These are phyloP conservation scores for Agrotis exclamationis DNA, from an alignment of 2,888 invertebrate species.

Conservation along the genomic window DNA sequence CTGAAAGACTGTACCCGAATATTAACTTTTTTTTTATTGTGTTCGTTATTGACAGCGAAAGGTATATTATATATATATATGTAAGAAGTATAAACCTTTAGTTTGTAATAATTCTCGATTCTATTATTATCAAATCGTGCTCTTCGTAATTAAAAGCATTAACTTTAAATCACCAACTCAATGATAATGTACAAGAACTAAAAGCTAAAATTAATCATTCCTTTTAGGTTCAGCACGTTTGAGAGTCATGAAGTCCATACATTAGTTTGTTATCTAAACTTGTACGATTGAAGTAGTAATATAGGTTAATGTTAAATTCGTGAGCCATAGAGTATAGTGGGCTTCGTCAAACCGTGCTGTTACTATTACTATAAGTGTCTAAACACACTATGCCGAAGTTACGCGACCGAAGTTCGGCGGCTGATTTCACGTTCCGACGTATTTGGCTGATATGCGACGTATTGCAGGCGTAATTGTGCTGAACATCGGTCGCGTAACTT, in stretches of 20 bases:
- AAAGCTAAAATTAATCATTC: conserved; percentile 34
- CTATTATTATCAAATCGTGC: conserved; percentile 1
- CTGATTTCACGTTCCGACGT: too few relatives aligned
- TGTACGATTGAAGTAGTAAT: conserved; percentile 31
- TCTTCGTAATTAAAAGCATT: conserved; percentile 16
- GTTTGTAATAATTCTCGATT: too few relatives aligned
- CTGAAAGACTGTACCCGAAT: too few relatives aligned
- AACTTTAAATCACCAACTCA: conserved; percentile 22
- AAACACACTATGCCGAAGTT: too few relatives aligned
- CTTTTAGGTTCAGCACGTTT: conserved; percentile 42
- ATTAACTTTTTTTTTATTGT: too few relatives aligned
- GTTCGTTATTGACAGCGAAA: too few relatives aligned
- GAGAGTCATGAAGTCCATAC: conserved; percentile 39
- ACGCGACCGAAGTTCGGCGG: too few relatives aligned
- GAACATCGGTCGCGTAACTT: too few relatives aligned
- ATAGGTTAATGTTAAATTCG: conserved; percentile 63
- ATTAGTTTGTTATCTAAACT: conserved; percentile 50
- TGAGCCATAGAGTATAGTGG: conserved; percentile 37
- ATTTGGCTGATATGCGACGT: too few relatives aligned
- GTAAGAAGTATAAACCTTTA: too few relatives aligned
- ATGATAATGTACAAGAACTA: conserved; percentile 16
- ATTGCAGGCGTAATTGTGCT: too few relatives aligned
- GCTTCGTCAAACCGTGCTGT: conserved; percentile 24
- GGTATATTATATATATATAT: too few relatives aligned
- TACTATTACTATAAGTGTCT: conserved; percentile 19